Evolutionary conservation across 2,113 vertebrate species (phyloP).

Genomic region (Plecotus auritus): DNA sequence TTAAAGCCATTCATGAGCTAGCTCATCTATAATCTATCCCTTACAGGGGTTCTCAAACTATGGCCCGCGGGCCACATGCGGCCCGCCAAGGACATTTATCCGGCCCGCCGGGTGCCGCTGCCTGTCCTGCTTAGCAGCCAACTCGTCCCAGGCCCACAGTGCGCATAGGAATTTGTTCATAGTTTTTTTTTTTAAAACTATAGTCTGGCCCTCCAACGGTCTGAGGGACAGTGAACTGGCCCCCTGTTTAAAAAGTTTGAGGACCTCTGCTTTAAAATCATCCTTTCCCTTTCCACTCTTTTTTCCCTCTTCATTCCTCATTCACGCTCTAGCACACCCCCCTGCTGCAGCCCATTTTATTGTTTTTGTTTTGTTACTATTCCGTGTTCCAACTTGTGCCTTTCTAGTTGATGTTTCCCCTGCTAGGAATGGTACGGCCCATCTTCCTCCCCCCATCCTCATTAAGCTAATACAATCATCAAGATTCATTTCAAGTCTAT

Average conservation of each 20-base stretch:
- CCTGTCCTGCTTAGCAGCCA: too few relatives aligned
- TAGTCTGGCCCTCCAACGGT: too few relatives aligned
- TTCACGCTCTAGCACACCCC: neutral
- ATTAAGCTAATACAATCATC: neutral
- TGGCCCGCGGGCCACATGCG: too few relatives aligned
- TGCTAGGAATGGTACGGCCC: neutral
- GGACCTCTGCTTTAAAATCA: neutral
- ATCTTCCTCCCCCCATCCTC: fast-evolving
- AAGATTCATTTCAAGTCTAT: neutral
- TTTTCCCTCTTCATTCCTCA: fast-evolving
- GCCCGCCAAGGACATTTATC: too few relatives aligned
- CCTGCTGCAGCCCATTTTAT: neutral
- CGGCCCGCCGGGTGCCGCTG: too few relatives aligned
- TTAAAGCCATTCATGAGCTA: neutral
- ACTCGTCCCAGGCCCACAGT: too few relatives aligned
- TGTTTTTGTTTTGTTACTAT: neutral
- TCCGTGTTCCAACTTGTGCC: neutral
- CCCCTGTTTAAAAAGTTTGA: too few relatives aligned
- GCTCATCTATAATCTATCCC: neutral
- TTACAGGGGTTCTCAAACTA: too few relatives aligned
- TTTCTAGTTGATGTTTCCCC: neutral
- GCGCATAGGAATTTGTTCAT: too few relatives aligned
- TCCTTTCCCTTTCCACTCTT: neutral
- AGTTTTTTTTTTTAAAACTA: too few relatives aligned
- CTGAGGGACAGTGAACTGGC: too few relatives aligned